Conservation (phyloP, 2,888 invertebrate genomes). For the Rhorus exstirpatorius region DNA sequence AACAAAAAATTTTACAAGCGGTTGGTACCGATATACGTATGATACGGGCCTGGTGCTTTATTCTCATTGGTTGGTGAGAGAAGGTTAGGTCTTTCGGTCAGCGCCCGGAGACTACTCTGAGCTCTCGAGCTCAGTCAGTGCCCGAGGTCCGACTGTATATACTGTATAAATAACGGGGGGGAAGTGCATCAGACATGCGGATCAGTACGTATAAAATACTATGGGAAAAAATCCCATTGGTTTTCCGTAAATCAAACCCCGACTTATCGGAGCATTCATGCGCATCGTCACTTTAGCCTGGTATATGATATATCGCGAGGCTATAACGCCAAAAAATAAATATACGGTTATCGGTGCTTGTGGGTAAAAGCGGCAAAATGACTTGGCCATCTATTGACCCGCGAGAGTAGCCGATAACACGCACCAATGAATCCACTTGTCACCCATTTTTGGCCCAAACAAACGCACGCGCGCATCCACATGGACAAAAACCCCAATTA, state of each 20-base stretch:
- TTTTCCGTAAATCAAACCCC: conserved; percentile 31
- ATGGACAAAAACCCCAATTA: no score
- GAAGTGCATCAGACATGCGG: conserved; percentile 13
- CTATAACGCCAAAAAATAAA: conserved; percentile 38
- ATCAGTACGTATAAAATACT: conserved; percentile 5
- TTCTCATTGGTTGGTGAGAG: no score
- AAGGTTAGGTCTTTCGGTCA: no score
- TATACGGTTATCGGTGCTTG: conserved; percentile 54
- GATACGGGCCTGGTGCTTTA: no score
- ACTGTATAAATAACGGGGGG: neutral
- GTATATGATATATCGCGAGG: conserved; percentile 29
- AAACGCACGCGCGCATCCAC: no score
- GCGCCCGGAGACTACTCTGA: no score
- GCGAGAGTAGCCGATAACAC: conserved; percentile 56
- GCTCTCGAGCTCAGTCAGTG: no score
- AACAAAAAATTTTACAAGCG: no score
- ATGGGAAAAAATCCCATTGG: conserved; percentile 28
- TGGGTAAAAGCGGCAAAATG: conserved; percentile 35
- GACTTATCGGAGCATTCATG: conserved; percentile 22
- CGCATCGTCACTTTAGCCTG: conserved; percentile 43
- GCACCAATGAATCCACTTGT: neutral
- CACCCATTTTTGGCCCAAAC: no score
- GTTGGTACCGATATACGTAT: no score
- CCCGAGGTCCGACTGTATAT: neutral
- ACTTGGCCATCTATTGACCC: conserved; percentile 54